Conservation (phyloP, 2,888 invertebrate species). For the Noctua comes region DNA sequence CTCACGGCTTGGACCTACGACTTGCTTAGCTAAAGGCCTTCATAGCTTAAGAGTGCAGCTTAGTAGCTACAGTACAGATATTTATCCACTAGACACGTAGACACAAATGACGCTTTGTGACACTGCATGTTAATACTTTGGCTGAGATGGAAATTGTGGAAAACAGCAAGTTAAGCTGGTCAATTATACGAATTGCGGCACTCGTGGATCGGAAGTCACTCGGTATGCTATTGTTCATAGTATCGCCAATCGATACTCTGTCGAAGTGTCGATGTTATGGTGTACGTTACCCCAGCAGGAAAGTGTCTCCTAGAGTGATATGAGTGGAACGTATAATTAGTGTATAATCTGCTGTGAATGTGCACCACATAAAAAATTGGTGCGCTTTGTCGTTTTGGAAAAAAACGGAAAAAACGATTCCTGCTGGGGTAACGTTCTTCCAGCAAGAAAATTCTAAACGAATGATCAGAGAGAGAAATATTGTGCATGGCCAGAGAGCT, state of each 20-base stretch:
- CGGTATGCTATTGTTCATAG: not conserved
- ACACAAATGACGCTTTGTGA: not conserved
- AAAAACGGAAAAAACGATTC: no score
- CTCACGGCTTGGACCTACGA: slow-evolving; percentile 22
- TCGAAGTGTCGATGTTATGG: not conserved
- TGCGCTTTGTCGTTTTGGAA: no score
- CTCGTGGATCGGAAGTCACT: not conserved
- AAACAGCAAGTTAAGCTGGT: not conserved
- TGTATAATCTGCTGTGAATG: no score
- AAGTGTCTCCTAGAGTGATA: no score
- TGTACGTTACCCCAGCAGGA: no score
- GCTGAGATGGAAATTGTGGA: not conserved
- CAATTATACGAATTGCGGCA: not conserved
- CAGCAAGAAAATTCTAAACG: no score
- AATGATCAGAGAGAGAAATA: no score
- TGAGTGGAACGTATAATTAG: no score
- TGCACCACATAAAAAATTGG: no score
- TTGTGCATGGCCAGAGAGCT: no score
- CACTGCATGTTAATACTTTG: not conserved
- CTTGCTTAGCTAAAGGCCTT: slow-evolving; percentile 5
- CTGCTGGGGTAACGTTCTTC: no score
- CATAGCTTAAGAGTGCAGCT: not conserved
- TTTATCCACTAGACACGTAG: not conserved
- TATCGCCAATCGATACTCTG: not conserved
- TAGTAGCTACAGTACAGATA: not conserved